Evolutionary conservation across 2,113 vertebrate species (phyloP).

Genomic region (Coreoperca whiteheadi): DNA sequence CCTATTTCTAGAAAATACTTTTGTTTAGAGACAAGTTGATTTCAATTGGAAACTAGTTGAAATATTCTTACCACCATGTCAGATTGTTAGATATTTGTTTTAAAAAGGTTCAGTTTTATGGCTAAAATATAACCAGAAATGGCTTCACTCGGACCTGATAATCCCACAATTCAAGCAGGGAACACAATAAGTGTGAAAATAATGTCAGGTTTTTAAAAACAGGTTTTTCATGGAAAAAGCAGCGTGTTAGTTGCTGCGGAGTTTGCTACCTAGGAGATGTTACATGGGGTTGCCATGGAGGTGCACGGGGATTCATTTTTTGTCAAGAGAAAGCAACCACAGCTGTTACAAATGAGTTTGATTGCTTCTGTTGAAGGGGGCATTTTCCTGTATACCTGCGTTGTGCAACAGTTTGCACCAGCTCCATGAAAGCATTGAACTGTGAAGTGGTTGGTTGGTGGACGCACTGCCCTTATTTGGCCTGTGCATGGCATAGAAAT

Average conservation of each 20-base stretch:
- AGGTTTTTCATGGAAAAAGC: conserved; percentile 31
- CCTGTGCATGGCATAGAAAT: not conserved
- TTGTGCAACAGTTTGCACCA: conserved; percentile 17
- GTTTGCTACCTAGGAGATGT: conserved; percentile 52
- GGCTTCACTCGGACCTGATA: conserved; percentile 8
- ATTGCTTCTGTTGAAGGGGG: conserved; percentile 39
- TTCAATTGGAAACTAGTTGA: not conserved
- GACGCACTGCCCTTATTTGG: not conserved
- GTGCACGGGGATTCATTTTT: conserved; percentile 49
- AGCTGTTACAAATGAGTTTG: conserved; percentile 42
- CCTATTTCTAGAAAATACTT: no score
- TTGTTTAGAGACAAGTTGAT: no score
- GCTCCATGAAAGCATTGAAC: conserved; percentile 21
- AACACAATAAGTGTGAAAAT: conserved; percentile 28
- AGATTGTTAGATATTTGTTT: not conserved
- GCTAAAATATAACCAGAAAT: not conserved
- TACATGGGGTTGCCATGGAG: conserved; percentile 44
- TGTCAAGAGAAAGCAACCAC: conserved; percentile 66
- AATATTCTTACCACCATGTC: not conserved
- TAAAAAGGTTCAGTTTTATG: not conserved
- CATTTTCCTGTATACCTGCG: conserved; percentile 26
- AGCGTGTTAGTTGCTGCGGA: conserved; percentile 53
- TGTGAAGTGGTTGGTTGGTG: conserved; percentile 13
- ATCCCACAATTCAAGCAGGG: conserved; percentile 19
- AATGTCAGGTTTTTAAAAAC: no score